Base-by-base conservation (phyloP, 2,113 vertebrate genomes). In the Xyliphius kryptos region DNA sequence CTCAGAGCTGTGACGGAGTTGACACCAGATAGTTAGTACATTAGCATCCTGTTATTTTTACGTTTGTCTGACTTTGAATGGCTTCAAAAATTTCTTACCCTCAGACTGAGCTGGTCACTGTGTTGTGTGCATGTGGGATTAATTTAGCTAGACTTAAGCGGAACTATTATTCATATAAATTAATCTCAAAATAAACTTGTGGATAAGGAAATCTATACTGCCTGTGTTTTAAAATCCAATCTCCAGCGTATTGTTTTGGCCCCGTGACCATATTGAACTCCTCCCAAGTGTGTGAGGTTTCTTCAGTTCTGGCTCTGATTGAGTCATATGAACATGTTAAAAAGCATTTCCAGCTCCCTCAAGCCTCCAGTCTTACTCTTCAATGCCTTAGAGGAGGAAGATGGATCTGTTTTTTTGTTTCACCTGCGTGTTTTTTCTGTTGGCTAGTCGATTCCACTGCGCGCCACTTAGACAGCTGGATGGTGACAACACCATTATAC, bases 281-380 rank as follows among this genome's bases (percentile, higher is more conserved):
- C 83, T 84, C 86, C 87, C 83, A n/a, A 82, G 69, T 66, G 74
- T 79, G 77, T 79, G 76, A 85, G 82, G 76, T 77, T 80, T 78
- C 36, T 69, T 66, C 66, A 68, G 79, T 71, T 82, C 81, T 77
- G 68, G 66, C 63, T 19, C 67, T 63, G 63, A 67, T 72, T 86
- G 86, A 89, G 76, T 86, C 86, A 87, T 80, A 82, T 77, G 77
- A 70, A 72, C 67, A 76, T 62, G 83, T 85, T 85, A 84, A 84
- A 87, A 84, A 74, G n/a, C 79, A 68, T 79, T 79, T 71, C 71
- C 81, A 81, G 83, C 83, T 81, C 76, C 73, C 70, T 70, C 75
- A 70, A 69, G 72, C 62, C 72, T 70, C 68, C 60, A 76, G 56
- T 70, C 41, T 62, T 68, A 51, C 66, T 37, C 58, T 66, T 44